Percentiles rank a stretch among this genome's conserved stretches.
Conservation (phyloP, 2,113 vertebrate genomes). For the Sander vitreus region DNA sequence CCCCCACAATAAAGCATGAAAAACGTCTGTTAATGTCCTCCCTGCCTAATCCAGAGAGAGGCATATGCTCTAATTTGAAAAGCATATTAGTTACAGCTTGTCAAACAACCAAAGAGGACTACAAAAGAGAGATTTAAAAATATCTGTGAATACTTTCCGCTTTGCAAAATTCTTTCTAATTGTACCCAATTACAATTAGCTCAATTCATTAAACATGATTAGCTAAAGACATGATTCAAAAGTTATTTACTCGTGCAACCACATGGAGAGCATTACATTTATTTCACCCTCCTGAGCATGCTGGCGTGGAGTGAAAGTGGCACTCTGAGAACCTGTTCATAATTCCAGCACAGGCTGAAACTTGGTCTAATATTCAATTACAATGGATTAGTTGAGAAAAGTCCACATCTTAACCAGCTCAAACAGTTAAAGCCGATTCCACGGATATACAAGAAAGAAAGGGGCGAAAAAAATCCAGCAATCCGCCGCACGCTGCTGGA, state of each 20-base stretch:
- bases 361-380: constrained; percentile 84
- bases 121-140: constrained; percentile 74
- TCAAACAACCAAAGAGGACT: constrained; percentile 68
- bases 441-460: constrained; percentile 56
- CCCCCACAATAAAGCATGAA: constrained; percentile 49
- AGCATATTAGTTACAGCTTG: constrained; percentile 79
- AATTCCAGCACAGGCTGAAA: constrained; percentile 76
- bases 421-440: constrained; percentile 78
- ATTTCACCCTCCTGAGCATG: constrained; percentile 44
- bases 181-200: constrained; percentile 82
- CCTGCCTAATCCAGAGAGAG: constrained; percentile 66
- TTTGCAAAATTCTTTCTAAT: constrained; percentile 75
- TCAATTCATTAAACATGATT: constrained; percentile 80
- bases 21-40: constrained; percentile 65
- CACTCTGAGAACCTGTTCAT: constrained; percentile 64
- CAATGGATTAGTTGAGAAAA: constrained; percentile 75
- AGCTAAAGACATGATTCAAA: constrained; percentile 68
- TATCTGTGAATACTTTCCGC: constrained; percentile 62
- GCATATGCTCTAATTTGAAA: constrained; percentile 74
- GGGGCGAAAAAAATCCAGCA: background rate
- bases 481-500: constrained; percentile 40
- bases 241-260: constrained; percentile 70
- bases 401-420: constrained; percentile 73
- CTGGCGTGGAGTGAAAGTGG: constrained; percentile 55
- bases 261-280: constrained; percentile 49